A percentile compares a stretch with the other conserved stretches of the same genome.
These are phyloP conservation scores for Psettodes erumei DNA, from an alignment of 2,113 vertebrate species.

Conservation along the genomic window DNA sequence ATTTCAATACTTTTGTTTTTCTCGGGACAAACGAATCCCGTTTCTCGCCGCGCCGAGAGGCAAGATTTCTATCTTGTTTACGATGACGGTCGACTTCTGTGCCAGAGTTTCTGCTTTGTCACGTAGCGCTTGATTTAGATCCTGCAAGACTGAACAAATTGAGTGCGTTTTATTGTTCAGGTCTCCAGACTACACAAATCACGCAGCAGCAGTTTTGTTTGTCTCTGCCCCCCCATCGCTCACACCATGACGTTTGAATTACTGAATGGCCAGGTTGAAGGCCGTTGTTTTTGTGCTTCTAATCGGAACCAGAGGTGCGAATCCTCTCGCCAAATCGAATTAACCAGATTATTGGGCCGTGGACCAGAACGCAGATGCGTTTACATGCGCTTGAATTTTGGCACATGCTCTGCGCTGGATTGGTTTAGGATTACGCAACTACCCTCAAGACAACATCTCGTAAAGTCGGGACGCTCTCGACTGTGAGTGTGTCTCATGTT, in stretches of 20 bases:
- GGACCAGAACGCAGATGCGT: conserved; percentile 45
- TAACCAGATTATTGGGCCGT: conserved; percentile 53
- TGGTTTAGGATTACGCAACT: conserved; percentile 64
- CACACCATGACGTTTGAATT: conserved; percentile 1
- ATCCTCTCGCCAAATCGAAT: conserved; percentile 55
- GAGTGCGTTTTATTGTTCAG: conserved; percentile 16
- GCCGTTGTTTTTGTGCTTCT: conserved; percentile 33
- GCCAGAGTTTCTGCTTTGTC: conserved; percentile 21
- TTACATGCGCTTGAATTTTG: conserved; percentile 43
- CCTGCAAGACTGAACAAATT: conserved; percentile 10
- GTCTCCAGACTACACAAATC: conserved; percentile 5
- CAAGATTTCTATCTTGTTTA: conserved; percentile 31
- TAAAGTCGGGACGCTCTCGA: conserved; percentile 35
- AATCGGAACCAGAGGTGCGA: conserved; percentile 41
- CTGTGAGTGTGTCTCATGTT: conserved; percentile 63
- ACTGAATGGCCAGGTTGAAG: background rate
- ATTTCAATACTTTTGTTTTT: conserved; percentile 22
- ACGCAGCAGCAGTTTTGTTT: conserved; percentile 9
- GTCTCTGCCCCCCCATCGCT: background rate
- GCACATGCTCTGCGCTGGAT: background rate
- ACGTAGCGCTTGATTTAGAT: conserved; percentile 12
- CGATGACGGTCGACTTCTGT: conserved; percentile 9
- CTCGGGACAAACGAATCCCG: conserved; percentile 1
- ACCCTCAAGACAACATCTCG: conserved; percentile 35
- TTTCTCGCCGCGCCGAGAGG: conserved; percentile 8